Evolutionary conservation across 2,888 invertebrate genomes (phyloP), one percentile per base, ranked within the genome.

Genomic region (Lasioglossum vierecki): DNA sequence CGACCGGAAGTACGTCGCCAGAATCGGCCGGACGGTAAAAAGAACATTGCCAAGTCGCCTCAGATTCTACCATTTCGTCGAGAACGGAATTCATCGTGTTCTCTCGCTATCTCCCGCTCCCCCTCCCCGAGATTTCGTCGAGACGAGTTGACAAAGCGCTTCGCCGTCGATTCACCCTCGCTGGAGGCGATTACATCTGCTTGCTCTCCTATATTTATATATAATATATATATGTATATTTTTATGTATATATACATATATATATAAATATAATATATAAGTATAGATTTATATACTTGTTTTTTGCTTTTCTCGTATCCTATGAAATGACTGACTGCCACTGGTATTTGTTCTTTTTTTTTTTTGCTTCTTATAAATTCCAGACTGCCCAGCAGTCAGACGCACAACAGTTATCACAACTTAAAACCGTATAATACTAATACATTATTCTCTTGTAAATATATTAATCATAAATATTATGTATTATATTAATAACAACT

Each of bases 351-450:
- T 81, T 30, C 70, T 30, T 44, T 80, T 83, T 72, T 70, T 78
- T 70, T 78, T 18, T 83, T 77, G 60, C 88, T 79, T 84, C 53
- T 87, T 85, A 79, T 83, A 86, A 90, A 92, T 91, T 92, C 94
- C 94, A 94, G 94, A 94, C 94, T 94, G 94, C 94, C 94, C 94
- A 92, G 93, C 94, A 93, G 94, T 89, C 93, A 93, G 92, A 93
- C 90, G 88, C 87, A 91, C 91, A 94, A 93, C 93, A 92, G 92
- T 91, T 91, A 90, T 94, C 93, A 94, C 93, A 94, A 94, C 93
- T 93, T 89, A 93, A 93, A 91, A 92, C 86, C 89, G 89, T 89
- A 44, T 44, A 87, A 89, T 92, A 92, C 93, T 94, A 94, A 93
- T 94, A 93, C 93, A 92, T 92, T 92, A 92, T 68, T 87, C 87